A percentile compares a stretch with the other conserved stretches of the same genome.
These are phyloP conservation scores for Myotis brandtii DNA, from an alignment of 2,113 vertebrate genomes.

Conservation along the genomic window DNA sequence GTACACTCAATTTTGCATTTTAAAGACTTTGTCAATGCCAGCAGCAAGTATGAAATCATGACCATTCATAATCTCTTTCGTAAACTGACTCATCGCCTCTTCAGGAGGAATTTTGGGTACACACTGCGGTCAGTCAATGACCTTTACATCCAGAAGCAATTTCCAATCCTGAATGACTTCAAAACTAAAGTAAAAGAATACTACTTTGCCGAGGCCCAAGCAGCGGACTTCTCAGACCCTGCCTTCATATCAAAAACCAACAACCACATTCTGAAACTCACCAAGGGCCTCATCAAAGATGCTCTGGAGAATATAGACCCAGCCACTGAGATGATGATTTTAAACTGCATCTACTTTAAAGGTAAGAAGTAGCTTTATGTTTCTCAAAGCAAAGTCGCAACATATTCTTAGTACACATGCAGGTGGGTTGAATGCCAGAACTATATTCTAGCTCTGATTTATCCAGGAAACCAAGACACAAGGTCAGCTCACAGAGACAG, in stretches of 20 bases:
- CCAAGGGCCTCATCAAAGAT: conserved; percentile 96
- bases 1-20: conserved; percentile 92
- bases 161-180: conserved; percentile 89
- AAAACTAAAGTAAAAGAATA: conserved; percentile 88
- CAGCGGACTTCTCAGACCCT: conserved; percentile 92
- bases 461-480: neutral
- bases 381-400: neutral
- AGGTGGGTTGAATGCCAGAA: neutral
- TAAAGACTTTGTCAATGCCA: conserved; percentile 93
- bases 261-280: conserved; percentile 92
- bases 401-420: neutral
- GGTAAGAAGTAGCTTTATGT: conserved; percentile 86
- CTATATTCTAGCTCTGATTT: neutral
- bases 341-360: conserved; percentile 99
- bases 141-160: conserved; percentile 91
- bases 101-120: conserved; percentile 97
- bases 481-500: neutral
- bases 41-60: conserved; percentile 92
- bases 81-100: conserved; percentile 96
- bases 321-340: conserved; percentile 93
- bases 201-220: conserved; percentile 95
- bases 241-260: conserved; percentile 92
- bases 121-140: conserved; percentile 94
- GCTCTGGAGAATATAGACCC: conserved; percentile 92
- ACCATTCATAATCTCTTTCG: conserved; percentile 97